A percentile compares a stretch with the other conserved stretches of the same genome.
Conservation (phyloP, 2,797 vertebrate genomes). For the Furcifer pardalis region DNA sequence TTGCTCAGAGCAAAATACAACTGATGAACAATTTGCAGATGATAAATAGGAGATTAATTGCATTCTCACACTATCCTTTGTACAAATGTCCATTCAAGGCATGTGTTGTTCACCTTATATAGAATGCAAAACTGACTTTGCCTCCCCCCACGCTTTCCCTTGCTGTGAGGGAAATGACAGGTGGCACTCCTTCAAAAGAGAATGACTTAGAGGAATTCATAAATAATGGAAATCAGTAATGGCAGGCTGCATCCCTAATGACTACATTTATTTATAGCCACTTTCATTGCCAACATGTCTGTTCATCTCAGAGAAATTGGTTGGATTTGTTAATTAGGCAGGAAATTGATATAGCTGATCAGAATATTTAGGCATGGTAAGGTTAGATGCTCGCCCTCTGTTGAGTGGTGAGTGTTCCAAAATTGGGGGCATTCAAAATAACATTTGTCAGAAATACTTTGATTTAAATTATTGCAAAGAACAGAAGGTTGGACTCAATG, state of each 20-base stretch:
- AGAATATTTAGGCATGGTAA: not conserved
- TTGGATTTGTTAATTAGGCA: constrained; percentile 25
- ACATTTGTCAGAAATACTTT: too few species aligned
- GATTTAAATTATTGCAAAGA: too few species aligned
- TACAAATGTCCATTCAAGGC: constrained; percentile 7
- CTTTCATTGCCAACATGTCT: constrained; percentile 22
- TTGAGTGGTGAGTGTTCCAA: too few species aligned
- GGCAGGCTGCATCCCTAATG: constrained; percentile 14
- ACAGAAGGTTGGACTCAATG: too few species aligned
- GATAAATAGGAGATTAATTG: constrained; percentile 34
- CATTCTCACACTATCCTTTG: not conserved
- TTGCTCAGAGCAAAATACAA: not conserved
- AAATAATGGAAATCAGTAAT: constrained; percentile 27
- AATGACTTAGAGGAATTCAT: constrained; percentile 37
- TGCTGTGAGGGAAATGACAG: not conserved
- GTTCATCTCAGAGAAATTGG: not conserved
- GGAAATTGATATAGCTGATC: not conserved
- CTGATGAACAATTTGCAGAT: constrained; percentile 7
- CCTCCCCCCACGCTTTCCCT: not conserved
- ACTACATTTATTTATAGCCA: constrained; percentile 1
- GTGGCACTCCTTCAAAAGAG: constrained; percentile 19
- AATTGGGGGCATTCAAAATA: too few species aligned
- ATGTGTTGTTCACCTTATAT: not conserved
- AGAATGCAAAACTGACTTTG: not conserved
- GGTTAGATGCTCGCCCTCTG: not conserved